Base-by-base conservation (phyloP, 2,797 vertebrate genomes). In the Cossypha dichroa region DNA sequence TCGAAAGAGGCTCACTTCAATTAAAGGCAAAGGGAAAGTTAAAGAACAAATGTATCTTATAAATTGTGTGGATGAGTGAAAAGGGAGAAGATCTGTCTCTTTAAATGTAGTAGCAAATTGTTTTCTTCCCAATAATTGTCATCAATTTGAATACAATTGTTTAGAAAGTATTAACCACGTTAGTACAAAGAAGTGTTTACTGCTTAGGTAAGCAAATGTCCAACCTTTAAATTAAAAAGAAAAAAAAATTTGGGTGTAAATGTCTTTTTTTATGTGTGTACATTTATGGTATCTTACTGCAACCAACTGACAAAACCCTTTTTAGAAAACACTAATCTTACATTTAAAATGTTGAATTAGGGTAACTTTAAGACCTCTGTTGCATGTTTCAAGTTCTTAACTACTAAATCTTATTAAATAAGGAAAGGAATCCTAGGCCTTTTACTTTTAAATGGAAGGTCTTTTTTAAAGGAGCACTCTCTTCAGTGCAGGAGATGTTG, bases 181-280 rank as follows among this genome's bases (percentile, higher is more conserved):
- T 20, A 52, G 5, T 34, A 68, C 33, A 77, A 70, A 84, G 23
- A 9, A 38, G 6, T 59, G 16, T 45, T 83, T 74, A 9, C 26
- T 67, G 28, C 43, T 85, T 59, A 74, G 28, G 13, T 66, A 77
- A 59, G 48, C 29, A 41, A 93, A 62, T 55, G 15, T 7, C 2
- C 15, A 56, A 3, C 14, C 26, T 68, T 74, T 56, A 59, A 70
- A 68, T 33, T 5, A 23, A 22, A 26, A 40, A 22, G 1, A 12
- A 43, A 64, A 36, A 36, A 11, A 12, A 31, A 3, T 58, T 16
- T 3, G 1, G 1, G 0, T 43, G 8, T 18, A 11, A 51, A 4
- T 40, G 5, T 20, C 3, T 63, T 74, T 36, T 73, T 68, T 73
- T 14, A 20, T 55, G 15, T 59, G 6, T 23, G 7, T 73, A 13